These are phyloP conservation scores for Heterodera schachtii DNA, from an alignment of 1,140 invertebrate genomes.

Conservation along the genomic window DNA sequence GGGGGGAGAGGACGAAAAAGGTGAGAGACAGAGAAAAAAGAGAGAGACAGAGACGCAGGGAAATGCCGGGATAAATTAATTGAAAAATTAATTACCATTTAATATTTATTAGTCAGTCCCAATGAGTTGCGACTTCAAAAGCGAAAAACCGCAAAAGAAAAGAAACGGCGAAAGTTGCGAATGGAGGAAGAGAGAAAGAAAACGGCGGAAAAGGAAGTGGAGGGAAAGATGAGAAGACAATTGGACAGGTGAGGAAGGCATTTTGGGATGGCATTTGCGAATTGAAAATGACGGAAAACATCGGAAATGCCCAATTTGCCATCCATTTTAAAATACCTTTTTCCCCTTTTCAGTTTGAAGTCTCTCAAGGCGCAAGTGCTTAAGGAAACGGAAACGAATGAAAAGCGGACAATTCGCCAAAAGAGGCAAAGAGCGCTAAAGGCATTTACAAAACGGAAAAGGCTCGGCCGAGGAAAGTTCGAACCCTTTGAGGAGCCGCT, in stretches of 20 bases:
- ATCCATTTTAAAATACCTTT: not conserved
- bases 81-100: not conserved
- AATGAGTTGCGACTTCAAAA: not conserved
- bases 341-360: slow-evolving; percentile 40
- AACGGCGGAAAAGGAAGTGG: not conserved
- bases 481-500: slow-evolving; percentile 46
- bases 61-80: no score
- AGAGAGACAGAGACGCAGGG: no score
- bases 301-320: no score
- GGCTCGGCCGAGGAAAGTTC: slow-evolving; percentile 42
- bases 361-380: slow-evolving; percentile 41
- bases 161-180: not conserved
- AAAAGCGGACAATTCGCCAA: slow-evolving; percentile 11
- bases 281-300: no score
- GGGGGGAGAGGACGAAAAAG: not conserved
- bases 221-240: not conserved
- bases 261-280: not conserved
- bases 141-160: not conserved
- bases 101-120: not conserved
- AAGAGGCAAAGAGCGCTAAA: slow-evolving; percentile 25
- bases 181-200: not conserved
- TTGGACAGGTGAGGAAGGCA: not conserved
- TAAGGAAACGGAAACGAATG: slow-evolving; percentile 9
- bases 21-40: no score
- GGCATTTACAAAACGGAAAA: slow-evolving; percentile 34